These are phyloP conservation scores for Marcusenius ussheri DNA, from an alignment of 2,113 vertebrate genomes.

Conservation along the genomic window DNA sequence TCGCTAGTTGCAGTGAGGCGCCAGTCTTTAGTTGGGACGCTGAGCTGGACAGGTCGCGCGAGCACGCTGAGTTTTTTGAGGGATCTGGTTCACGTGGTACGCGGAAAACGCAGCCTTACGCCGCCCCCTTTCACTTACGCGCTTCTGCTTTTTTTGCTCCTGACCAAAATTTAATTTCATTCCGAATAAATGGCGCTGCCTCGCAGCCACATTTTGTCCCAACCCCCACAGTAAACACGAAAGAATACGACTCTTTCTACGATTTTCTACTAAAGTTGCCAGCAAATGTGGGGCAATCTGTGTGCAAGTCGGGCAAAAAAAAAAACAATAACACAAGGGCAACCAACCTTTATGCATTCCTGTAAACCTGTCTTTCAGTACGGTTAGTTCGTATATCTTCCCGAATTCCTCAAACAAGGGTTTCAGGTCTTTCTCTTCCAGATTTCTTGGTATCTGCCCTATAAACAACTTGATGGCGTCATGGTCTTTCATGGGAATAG, in stretches of 20 bases:
- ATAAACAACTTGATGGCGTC: constrained; percentile 99
- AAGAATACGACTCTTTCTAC: neutral
- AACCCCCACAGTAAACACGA: neutral
- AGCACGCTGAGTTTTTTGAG: constrained; percentile 39
- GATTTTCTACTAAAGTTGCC: neutral
- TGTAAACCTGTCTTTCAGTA: constrained; percentile 95
- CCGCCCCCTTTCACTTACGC: constrained; percentile 1
- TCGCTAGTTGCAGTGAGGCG: neutral
- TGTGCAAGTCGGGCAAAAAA: constrained; percentile 2
- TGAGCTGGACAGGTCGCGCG: neutral
- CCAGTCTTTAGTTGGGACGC: neutral
- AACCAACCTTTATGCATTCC: constrained; percentile 97
- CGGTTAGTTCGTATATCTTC: constrained; percentile 97
- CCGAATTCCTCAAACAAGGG: constrained; percentile 98
- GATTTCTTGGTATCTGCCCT: constrained; percentile 92
- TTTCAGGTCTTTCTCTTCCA: constrained; percentile 96
- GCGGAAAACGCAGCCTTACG: neutral
- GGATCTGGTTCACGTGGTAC: constrained; percentile 52
- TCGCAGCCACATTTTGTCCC: neutral
- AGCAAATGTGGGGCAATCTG: constrained; percentile 1
- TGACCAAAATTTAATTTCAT: constrained; percentile 21
- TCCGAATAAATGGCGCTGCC: constrained; percentile 12
- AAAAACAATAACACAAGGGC: constrained; percentile 18
- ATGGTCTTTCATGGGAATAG: constrained; percentile 96
- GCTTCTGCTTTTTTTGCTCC: neutral